Conservation (phyloP, 1,140 invertebrate species). For the Pomacea maculata region DNA sequence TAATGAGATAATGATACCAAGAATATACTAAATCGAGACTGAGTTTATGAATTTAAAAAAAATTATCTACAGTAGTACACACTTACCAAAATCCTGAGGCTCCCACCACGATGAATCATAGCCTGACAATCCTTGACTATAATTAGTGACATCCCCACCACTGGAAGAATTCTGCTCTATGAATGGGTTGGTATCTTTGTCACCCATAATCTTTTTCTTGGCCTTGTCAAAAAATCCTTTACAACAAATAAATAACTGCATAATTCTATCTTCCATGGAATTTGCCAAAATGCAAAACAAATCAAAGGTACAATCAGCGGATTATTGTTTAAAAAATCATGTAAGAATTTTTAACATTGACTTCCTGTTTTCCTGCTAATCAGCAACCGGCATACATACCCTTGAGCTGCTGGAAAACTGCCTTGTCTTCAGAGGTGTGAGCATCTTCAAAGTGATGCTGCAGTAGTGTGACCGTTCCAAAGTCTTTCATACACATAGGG, state of each 20-base stretch:
- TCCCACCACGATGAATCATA: slow-evolving; percentile 58
- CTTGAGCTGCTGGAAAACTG: slow-evolving; percentile 89
- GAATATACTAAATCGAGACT: too few relatives aligned
- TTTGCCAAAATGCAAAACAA: too few relatives aligned
- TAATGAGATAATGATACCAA: too few relatives aligned
- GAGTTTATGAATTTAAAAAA: too few relatives aligned
- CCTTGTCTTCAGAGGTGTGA: slow-evolving; percentile 84
- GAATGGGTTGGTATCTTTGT: slow-evolving; percentile 61
- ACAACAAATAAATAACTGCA: background rate
- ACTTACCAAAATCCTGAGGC: slow-evolving; percentile 58
- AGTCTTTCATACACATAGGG: slow-evolving; percentile 89
- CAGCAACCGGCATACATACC: slow-evolving; percentile 65
- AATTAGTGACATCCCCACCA: background rate
- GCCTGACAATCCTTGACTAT: slow-evolving; percentile 28
- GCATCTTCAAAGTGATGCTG: slow-evolving; percentile 87
- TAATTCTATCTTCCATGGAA: too few relatives aligned
- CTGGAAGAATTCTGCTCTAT: background rate
- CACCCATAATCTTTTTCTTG: slow-evolving; percentile 86
- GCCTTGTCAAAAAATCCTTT: slow-evolving; percentile 86
- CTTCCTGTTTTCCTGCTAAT: background rate
- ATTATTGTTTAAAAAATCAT: too few relatives aligned
- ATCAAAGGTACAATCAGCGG: too few relatives aligned
- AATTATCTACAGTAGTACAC: too few relatives aligned
- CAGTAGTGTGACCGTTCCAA: slow-evolving; percentile 82
- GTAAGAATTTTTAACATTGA: too few relatives aligned